Percentiles rank a stretch among this genome's conserved stretches.
phyloP scores from a whole-genome alignment of 2,888 invertebrate species.

The Coelogynopora nodosa region DNA sequence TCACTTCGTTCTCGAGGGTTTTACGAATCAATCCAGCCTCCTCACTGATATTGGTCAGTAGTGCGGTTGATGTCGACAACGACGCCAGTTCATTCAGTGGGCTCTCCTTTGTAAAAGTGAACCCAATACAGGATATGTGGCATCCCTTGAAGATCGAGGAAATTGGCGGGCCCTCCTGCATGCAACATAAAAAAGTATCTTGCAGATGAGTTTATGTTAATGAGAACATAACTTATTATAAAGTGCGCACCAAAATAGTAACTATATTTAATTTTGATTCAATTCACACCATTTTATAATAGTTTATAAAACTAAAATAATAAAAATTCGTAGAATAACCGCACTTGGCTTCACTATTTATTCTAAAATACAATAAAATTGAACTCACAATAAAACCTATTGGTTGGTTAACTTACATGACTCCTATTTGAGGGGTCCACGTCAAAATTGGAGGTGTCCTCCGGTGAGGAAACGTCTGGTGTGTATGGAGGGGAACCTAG shows the following conservation, averaged over 20 bases:
- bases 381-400: no score
- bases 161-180: conserved; percentile 68
- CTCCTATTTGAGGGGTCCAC: conserved; percentile 70
- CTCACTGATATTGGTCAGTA: not conserved
- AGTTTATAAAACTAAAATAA: no score
- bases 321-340: no score
- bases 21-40: not conserved
- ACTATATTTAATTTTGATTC: not conserved
- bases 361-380: no score
- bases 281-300: not conserved
- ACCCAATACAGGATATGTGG: conserved; percentile 95
- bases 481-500: conserved; percentile 75
- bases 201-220: not conserved
- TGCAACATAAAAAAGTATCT: not conserved
- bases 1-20: not conserved
- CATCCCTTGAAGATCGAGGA: conserved; percentile 92
- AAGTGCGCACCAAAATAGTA: not conserved
- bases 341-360: no score
- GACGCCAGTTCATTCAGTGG: not conserved
- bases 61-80: not conserved
- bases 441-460: conserved; percentile 98
- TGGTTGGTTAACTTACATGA: conserved; percentile 32
- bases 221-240: not conserved
- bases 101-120: conserved; percentile 82
- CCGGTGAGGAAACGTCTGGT: conserved; percentile 84